Evolutionary conservation across 2,113 vertebrate genomes (phyloP).

Genomic region (Clarias batrachus): DNA sequence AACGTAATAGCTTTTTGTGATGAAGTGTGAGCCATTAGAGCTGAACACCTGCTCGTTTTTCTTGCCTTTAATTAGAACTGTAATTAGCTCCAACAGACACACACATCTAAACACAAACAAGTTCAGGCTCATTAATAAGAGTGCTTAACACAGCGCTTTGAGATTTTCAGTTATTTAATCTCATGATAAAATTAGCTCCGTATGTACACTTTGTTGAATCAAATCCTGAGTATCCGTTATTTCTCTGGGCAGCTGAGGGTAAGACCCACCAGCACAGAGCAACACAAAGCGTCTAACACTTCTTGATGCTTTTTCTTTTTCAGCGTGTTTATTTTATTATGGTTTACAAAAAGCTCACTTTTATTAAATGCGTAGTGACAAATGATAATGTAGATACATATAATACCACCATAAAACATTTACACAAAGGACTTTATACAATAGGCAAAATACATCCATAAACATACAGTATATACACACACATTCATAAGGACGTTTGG

Average conservation of each 20-base stretch:
- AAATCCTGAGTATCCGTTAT: background rate
- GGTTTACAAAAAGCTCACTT: constrained; percentile 64
- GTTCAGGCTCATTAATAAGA: constrained; percentile 22
- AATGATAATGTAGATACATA: constrained; percentile 41
- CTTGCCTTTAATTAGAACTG: constrained; percentile 19
- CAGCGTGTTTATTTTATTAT: constrained; percentile 61
- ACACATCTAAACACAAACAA: constrained; percentile 19
- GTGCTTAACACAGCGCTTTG: background rate
- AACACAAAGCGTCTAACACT: background rate
- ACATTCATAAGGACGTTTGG: constrained; percentile 59
- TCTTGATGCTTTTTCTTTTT: background rate
- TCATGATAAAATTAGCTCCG: background rate
- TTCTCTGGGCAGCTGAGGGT: background rate
- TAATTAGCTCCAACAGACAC: constrained; percentile 24
- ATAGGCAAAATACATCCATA: constrained; percentile 30
- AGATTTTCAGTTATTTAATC: background rate
- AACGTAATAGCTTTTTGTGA: background rate
- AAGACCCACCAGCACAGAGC: background rate
- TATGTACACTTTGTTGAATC: background rate
- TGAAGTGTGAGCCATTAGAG: background rate
- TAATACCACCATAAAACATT: constrained; percentile 50
- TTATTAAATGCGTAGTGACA: constrained; percentile 63
- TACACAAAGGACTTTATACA: constrained; percentile 60
- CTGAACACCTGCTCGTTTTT: constrained; percentile 23
- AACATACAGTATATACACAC: constrained; percentile 61